Evolutionary conservation across 2,797 vertebrate species (phyloP), one percentile per base, ranked within the genome.

Genomic region (Xiphorhynchus erythropygius): DNA sequence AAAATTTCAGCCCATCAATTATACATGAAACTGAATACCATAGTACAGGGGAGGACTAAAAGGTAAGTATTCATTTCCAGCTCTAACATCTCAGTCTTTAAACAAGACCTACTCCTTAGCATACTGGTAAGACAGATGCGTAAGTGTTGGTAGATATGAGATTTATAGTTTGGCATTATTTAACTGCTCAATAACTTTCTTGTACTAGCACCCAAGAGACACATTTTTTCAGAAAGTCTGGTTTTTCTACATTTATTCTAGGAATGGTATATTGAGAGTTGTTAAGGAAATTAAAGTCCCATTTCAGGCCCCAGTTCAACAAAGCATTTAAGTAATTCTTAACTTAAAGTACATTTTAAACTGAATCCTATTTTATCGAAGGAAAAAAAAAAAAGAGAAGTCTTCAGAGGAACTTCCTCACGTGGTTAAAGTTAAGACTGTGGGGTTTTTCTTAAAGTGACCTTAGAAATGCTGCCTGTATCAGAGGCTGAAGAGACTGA

Each of bases 1-100:
- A 97, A 97, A 97, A 95, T 96, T 93, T 92, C 91, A 93, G 37
- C 11, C 73, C 28, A 86, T 97, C 82, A 96, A 95, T 97, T 98
- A 94, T 96, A 95, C 78, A 95, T 96, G 89, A 95, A 96, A 94
- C 80, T 88, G 95, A 97, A 92, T 96, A 78, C 74, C 74, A 44
- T 62, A 94, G 87, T 70, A 71, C 41, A 78, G 80, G 60, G 73
- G 62, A 84, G 59, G 71, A 85, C 69, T 80, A 86, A 65, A 65
- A 62, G 69, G 56, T 79, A 88, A 53, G 21, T 52, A 70, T 84
- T 95, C 27, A 49, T 91, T 95, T 95, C 73, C 69, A 94, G 78
- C 79, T 88, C 17, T 57, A 82, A 92, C 69, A 92, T 91, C 70
- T 90, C 80, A 69, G 32, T 94, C 93, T 93, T 97, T 89, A 94